A percentile compares a stretch with the other conserved stretches of the same genome.
Conservation (phyloP, 2,113 vertebrate genomes). For the Poeciliopsis occidentalis region DNA sequence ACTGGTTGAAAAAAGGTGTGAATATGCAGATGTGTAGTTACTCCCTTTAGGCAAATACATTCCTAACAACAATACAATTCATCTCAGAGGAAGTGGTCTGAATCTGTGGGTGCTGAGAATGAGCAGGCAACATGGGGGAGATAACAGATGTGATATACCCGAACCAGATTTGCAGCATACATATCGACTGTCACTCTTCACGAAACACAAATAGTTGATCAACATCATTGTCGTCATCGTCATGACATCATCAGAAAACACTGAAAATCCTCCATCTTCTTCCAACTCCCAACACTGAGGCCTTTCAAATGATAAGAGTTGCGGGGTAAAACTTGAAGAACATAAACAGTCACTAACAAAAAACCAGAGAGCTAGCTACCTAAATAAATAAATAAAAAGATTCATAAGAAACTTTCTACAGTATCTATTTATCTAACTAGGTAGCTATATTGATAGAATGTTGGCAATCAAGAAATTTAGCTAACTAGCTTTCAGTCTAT, state of each 20-base stretch:
- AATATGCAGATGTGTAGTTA: slow-evolving; percentile 54
- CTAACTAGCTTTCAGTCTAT: not conserved
- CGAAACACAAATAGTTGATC: slow-evolving; percentile 71
- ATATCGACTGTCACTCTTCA: slow-evolving; percentile 64
- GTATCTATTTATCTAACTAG: not conserved
- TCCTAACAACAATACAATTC: slow-evolving; percentile 65
- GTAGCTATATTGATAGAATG: not conserved
- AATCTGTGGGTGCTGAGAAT: slow-evolving; percentile 41
- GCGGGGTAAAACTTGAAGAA: slow-evolving; percentile 63
- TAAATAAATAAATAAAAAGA: not conserved
- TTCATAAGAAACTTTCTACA: not conserved
- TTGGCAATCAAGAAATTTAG: not conserved
- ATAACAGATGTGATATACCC: slow-evolving; percentile 43
- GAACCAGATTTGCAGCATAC: slow-evolving; percentile 47
- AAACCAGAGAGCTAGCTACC: slow-evolving; percentile 19
- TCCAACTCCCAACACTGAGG: slow-evolving; percentile 75
- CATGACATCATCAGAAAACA: slow-evolving; percentile 70
- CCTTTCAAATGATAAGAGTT: slow-evolving; percentile 71
- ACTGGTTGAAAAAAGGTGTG: slow-evolving; percentile 23
- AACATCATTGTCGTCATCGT: slow-evolving; percentile 31
- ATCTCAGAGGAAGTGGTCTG: slow-evolving; percentile 46
- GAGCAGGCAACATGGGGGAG: slow-evolving; percentile 51
- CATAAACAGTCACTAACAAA: slow-evolving; percentile 59
- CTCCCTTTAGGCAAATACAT: slow-evolving; percentile 60
- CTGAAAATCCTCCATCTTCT: slow-evolving; percentile 59